Percentiles rank a stretch among this genome's conserved stretches.
phyloP scores from a whole-genome alignment of 2,113 vertebrate genomes.

The Zeus faber region DNA sequence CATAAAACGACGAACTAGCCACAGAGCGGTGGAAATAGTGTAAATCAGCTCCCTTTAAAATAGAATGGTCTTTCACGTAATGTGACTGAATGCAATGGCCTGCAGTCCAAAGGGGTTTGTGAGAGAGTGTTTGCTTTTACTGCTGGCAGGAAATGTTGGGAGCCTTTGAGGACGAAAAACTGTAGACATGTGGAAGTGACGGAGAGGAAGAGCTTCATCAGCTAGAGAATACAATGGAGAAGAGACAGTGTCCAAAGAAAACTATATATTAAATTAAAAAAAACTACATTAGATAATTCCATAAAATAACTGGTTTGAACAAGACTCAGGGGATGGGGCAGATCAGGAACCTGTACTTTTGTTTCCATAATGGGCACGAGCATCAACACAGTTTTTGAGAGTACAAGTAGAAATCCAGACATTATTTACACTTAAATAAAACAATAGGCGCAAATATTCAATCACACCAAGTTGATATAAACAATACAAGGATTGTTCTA shows the following conservation, averaged over 20 bases:
- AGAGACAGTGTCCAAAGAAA: background rate
- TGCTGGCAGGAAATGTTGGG: constrained; percentile 42
- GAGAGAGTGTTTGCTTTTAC: constrained; percentile 35
- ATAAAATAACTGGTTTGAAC: no score
- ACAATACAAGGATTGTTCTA: constrained; percentile 29
- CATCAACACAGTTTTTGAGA: constrained; percentile 30
- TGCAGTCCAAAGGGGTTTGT: no score
- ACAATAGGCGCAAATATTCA: constrained; percentile 21
- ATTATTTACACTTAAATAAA: constrained; percentile 47
- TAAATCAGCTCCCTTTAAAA: constrained; percentile 24
- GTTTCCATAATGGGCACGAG: constrained; percentile 3
- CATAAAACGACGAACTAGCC: constrained; percentile 19
- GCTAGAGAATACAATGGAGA: constrained; percentile 1
- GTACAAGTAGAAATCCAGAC: constrained; percentile 11
- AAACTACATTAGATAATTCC: no score
- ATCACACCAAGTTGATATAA: constrained; percentile 13
- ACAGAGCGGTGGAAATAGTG: background rate
- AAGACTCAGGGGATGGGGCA: no score
- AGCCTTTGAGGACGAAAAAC: constrained; percentile 24
- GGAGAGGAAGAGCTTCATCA: background rate
- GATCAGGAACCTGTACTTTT: no score
- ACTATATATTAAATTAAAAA: background rate
- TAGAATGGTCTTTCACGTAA: background rate
- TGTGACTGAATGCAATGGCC: no score
- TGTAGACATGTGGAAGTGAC: constrained; percentile 1